phyloP scores from a whole-genome alignment of 2,888 invertebrate genomes.

The Nemotelus pantherinus region DNA sequence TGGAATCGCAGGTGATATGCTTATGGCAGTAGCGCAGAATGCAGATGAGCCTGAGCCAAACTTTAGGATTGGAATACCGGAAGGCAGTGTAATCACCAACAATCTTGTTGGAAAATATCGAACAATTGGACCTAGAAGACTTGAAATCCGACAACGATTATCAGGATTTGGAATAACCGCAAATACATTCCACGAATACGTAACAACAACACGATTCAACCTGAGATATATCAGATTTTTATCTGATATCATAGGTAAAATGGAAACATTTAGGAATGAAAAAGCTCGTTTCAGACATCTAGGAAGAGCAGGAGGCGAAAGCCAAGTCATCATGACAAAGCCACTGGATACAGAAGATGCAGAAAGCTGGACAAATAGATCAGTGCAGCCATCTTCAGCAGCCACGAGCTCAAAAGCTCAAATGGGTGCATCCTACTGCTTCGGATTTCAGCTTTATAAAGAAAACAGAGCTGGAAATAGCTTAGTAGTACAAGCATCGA shows the following conservation, averaged over 20 bases:
- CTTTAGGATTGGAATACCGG: not conserved
- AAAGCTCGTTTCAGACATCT: not conserved
- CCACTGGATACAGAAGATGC: no score
- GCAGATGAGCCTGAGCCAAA: not conserved
- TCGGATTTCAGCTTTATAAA: not conserved
- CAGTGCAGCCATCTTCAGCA: no score
- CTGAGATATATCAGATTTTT: not conserved
- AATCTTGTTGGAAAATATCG: not conserved
- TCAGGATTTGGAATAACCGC: not conserved
- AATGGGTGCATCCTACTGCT: not conserved
- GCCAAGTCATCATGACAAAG: not conserved
- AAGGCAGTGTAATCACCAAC: not conserved
- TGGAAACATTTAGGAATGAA: not conserved
- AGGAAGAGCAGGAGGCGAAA: not conserved
- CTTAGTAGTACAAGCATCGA: not conserved
- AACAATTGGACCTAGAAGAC: not conserved
- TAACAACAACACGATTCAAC: not conserved
- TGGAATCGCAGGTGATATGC: slow-evolving; percentile 9
- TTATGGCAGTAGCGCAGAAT: not conserved
- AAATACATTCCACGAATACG: not conserved
- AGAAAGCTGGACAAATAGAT: no score
- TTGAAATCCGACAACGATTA: not conserved
- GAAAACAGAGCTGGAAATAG: not conserved
- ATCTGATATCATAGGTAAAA: not conserved
- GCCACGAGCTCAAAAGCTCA: not conserved